Base-by-base conservation (phyloP, 1,140 invertebrate genomes). In the Hylaeus anthracinus region DNA sequence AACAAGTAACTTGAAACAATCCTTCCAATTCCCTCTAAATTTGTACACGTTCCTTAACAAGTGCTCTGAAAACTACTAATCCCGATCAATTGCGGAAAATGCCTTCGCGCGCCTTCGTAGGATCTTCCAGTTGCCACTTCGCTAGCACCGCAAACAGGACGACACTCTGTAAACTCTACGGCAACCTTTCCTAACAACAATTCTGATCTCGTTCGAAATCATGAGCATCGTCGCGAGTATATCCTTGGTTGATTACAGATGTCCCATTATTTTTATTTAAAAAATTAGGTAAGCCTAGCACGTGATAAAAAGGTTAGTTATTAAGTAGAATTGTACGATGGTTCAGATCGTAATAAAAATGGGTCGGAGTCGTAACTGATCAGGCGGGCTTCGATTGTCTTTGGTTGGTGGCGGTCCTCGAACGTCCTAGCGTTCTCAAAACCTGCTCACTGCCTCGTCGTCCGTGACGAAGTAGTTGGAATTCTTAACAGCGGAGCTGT, bases 381-480 rank as follows among this genome's bases (percentile, higher is more conserved):
- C 53, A 70, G 55, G 39, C 69, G 41, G 48, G 60, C 48, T 75
- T 75, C 79, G 80, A 82, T 77, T 76, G 79, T 81, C 61, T 72
- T 75, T 37, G n/a, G 41, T 56, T 73, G 9, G 12, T 63, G 6
- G 12, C 56, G 6, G 1, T 82, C 43, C 12, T 64, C 48, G 53
- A 12, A 71, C 37, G 12, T 0, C 37, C 2, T 3, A 10, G 6
- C 15, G 10, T 45, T 43, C 61, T 90, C 90, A 94, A 85, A 94
- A 94, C 69, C 92, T 90, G 81, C 93, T 94, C 48, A 93, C 89
- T 12, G 93, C 93, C 66, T 94, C 93, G 79, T 94, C 92, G 37
- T 94, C 92, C 37, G 90, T 88, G 41, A 93, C 89, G 66, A 93
- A 92, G 67, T 92, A 93, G 72, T 92, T 92, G 64, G 90, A 90